phyloP scores from a whole-genome alignment of 92 coral and sea anemone genomes.

The Desmophyllum pertusum region DNA sequence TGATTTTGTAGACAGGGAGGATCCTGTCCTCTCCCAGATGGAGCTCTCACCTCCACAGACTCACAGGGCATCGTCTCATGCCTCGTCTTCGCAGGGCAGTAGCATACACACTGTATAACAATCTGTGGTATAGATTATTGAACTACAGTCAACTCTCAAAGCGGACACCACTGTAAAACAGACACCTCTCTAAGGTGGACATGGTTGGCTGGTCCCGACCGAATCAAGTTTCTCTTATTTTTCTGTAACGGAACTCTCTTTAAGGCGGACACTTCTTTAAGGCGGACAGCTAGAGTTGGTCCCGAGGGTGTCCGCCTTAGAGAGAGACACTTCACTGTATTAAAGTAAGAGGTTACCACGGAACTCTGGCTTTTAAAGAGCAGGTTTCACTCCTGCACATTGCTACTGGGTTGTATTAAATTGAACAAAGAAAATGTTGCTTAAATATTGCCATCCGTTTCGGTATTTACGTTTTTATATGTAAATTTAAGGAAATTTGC shows the following conservation, averaged over 20 bases:
- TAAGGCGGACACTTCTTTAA: too few species aligned
- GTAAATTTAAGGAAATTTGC: not conserved
- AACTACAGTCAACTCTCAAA: too few species aligned
- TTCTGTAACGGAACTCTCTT: too few species aligned
- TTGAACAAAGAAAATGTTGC: not conserved
- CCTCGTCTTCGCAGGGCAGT: conserved; percentile 24
- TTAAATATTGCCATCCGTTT: not conserved
- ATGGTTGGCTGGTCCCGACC: too few species aligned
- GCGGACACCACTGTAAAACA: too few species aligned
- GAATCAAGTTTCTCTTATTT: too few species aligned
- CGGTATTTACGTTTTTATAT: not conserved
- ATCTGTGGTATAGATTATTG: too few species aligned
- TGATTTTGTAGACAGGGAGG: not conserved
- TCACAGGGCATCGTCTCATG: conserved; percentile 27
- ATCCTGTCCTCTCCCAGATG: conserved; percentile 16
- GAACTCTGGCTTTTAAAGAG: not conserved
- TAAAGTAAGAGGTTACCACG: too few species aligned
- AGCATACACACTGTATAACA: conserved; percentile 35
- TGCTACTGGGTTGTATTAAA: not conserved
- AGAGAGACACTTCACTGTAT: too few species aligned
- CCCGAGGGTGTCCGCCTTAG: too few species aligned
- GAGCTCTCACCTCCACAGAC: conserved; percentile 30
- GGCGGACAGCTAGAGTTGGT: too few species aligned
- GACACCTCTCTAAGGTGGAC: too few species aligned
- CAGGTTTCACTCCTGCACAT: not conserved